phyloP scores from a whole-genome alignment of 2,797 vertebrate genomes.

The Squalus acanthias region DNA sequence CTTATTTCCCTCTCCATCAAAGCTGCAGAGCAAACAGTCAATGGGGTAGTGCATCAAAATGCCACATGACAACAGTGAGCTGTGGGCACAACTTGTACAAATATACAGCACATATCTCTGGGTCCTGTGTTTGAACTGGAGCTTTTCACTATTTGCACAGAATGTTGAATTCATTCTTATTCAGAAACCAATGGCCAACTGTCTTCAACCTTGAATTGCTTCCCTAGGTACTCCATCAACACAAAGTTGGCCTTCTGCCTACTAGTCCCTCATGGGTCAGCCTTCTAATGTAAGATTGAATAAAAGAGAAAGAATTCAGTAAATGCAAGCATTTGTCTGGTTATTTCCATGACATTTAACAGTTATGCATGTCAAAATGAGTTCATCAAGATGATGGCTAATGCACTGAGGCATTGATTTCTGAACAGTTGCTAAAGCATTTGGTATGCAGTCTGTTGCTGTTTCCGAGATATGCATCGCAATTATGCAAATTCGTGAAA shows the following conservation, averaged over 20 bases:
- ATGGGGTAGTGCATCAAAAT: background rate
- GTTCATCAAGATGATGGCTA: conserved; percentile 27
- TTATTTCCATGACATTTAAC: conserved; percentile 19
- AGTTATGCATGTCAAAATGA: conserved; percentile 13
- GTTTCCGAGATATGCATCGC: background rate
- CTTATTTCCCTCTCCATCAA: background rate
- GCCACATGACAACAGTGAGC: background rate
- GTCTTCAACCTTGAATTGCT: conserved; percentile 20
- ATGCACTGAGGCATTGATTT: conserved; percentile 21
- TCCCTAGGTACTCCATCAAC: conserved; percentile 2
- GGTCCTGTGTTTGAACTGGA: conserved; percentile 8
- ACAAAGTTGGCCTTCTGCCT: background rate
- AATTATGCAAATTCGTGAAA: conserved; percentile 1
- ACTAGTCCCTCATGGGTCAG: background rate
- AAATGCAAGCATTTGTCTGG: conserved; percentile 15
- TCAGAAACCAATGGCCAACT: background rate
- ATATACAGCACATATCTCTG: conserved; percentile 4
- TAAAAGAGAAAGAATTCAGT: conserved; percentile 24
- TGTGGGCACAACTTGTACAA: background rate
- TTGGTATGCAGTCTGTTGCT: background rate
- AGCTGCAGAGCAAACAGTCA: background rate
- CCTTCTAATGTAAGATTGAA: background rate
- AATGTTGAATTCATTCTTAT: background rate
- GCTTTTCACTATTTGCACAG: background rate
- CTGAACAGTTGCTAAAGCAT: background rate